phyloP scores from a whole-genome alignment of 2,113 vertebrate genomes.

The Calypte anna region DNA sequence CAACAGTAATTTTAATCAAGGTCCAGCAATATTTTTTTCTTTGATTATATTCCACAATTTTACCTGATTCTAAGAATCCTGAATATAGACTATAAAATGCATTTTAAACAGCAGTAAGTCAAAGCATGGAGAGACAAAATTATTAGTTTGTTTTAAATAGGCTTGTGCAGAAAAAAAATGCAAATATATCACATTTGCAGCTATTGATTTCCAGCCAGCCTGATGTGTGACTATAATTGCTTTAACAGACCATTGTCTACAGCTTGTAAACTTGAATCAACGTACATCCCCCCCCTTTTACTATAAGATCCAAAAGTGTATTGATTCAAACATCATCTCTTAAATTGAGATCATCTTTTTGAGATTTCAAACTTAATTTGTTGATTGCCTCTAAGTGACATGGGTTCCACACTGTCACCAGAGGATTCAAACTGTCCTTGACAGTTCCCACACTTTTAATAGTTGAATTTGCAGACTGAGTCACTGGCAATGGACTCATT shows the following conservation, averaged over 20 bases:
- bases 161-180: not conserved
- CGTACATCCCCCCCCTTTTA: not conserved
- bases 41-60: not conserved
- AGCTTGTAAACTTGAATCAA: conserved; percentile 50
- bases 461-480: not conserved
- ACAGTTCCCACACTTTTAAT: conserved; percentile 55
- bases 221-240: not conserved
- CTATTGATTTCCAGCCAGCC: conserved; percentile 56
- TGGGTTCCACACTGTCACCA: not conserved
- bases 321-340: conserved; percentile 2
- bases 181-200: conserved; percentile 14
- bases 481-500: conserved; percentile 37
- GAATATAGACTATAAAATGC: not conserved
- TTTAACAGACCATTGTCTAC: conserved; percentile 45
- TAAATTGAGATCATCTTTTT: conserved; percentile 40
- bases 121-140: not conserved
- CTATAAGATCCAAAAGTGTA: not conserved
- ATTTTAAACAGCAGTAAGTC: conserved; percentile 36
- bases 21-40: not conserved
- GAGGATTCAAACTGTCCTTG: conserved; percentile 38
- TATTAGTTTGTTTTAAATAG: not conserved
- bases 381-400: conserved; percentile 50
- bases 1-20: conserved; percentile 25
- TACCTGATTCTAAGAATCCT: not conserved
- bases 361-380: conserved; percentile 68